Base-by-base conservation (phyloP, 2,888 invertebrate genomes). In the Deroplatys truncata region DNA sequence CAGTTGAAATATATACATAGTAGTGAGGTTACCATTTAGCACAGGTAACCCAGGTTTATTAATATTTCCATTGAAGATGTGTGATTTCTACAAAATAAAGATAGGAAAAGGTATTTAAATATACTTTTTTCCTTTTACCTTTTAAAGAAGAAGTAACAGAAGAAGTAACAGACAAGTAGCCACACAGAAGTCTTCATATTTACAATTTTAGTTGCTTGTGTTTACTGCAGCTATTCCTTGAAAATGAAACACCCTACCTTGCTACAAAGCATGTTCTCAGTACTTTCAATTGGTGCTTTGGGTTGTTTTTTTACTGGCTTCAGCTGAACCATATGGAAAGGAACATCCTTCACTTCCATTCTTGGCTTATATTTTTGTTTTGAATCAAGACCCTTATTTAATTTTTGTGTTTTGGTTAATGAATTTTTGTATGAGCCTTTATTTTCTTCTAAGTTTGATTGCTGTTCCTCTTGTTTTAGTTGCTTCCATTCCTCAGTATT, bases 281-380 rank as follows among this genome's bases (percentile, higher is more conserved):
- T 49, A 15, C 9, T 83, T 56, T 82, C 28, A 49, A 49, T 28
- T 56, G 43, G 16, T 29, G 84, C 49, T 35, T 88, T 84, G 29
- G 84, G 43, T 28, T 84, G 84, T 88, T 82, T 88, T 84, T 84
- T 49, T 16, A 88, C 88, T 35, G 88, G 88, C 56, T 88, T 88
- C 28, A 88, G 84, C 28, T 88, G 88, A 84, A 88, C 49, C 88
- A 88, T 88, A 29, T 88, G 88, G 49, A 88, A 88, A 43, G 88
- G 88, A 28, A 84, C 88, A 88, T 88, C 84, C 84, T 84, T 88
- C 88, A 88, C 84, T 84, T 88, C 84, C 56, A 87, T 87, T n/a
- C 82, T 87, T 82, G 86, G 86, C 28, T 82, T 87, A 28, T 16
- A 28, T 29, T 82, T 87, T 16, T n/a, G 72, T 35, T 85, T 28